Percentiles rank a stretch among this genome's conserved stretches.
Conservation (phyloP, 2,888 invertebrate species). For the Leptura quadrifasciata region DNA sequence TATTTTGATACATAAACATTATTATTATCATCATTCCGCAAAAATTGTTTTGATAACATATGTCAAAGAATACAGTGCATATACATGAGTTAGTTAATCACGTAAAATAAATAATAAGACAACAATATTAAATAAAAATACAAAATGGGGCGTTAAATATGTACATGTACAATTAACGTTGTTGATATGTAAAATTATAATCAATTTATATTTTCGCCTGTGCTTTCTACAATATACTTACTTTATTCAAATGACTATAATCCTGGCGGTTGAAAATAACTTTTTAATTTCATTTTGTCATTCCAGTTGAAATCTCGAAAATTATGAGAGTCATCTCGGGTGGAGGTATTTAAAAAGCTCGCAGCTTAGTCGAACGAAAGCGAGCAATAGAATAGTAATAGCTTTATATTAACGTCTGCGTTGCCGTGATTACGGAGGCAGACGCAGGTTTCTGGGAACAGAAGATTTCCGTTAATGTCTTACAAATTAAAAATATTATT, state of each 20-base stretch:
- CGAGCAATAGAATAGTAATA: conserved; percentile 72
- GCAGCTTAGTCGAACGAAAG: conserved; percentile 68
- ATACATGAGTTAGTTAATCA: no score
- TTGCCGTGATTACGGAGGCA: conserved; percentile 67
- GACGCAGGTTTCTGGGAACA: conserved; percentile 28
- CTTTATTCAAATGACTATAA: conserved; percentile 48
- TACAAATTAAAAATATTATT: conserved; percentile 3
- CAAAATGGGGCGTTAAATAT: no score
- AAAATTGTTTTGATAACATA: no score
- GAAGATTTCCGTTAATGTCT: conserved; percentile 3
- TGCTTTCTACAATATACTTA: conserved; percentile 13
- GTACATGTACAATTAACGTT: no score
- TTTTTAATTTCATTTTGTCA: conserved; percentile 69
- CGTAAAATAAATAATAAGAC: neutral
- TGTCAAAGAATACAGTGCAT: no score
- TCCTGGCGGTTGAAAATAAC: conserved; percentile 56
- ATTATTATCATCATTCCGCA: no score
- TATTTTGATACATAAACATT: no score
- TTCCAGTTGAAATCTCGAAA: conserved; percentile 67
- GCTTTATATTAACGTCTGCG: conserved; percentile 72
- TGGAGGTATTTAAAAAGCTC: conserved; percentile 69
- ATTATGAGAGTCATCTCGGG: conserved; percentile 66
- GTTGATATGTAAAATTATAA: neutral
- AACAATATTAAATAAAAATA: no score
- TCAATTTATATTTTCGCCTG: neutral